A percentile compares a stretch with the other conserved stretches of the same genome.
phyloP scores from a whole-genome alignment of 2,797 vertebrate species.

The Linurgus olivaceus region DNA sequence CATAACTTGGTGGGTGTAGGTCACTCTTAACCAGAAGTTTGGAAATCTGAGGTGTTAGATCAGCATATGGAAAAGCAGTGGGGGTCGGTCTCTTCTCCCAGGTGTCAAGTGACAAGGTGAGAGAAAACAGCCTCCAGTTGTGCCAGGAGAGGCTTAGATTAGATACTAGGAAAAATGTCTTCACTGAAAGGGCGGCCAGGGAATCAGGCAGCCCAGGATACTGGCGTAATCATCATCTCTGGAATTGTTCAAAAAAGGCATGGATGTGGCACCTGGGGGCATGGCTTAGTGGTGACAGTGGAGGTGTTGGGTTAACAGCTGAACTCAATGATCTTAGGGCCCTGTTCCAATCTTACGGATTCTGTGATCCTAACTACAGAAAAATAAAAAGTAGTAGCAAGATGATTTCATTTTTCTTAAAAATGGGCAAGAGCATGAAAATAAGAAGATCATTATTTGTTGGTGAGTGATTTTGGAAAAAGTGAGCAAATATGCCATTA shows the following conservation, averaged over 20 bases:
- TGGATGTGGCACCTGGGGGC: background rate
- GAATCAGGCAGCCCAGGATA: background rate
- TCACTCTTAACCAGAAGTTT: background rate
- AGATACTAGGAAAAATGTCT: background rate
- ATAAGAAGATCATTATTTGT: background rate
- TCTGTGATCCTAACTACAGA: background rate
- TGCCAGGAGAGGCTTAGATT: background rate
- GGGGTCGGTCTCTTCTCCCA: rapidly evolving
- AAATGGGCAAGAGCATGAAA: background rate
- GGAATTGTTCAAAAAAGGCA: background rate
- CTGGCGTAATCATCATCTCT: background rate
- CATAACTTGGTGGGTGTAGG: background rate
- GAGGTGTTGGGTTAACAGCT: background rate
- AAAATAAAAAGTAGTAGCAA: background rate
- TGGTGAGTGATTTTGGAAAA: background rate
- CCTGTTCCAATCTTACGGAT: background rate
- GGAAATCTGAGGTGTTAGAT: background rate
- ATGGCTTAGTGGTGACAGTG: background rate
- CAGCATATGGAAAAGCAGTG: rapidly evolving
- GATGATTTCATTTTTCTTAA: background rate
- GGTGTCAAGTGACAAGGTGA: background rate
- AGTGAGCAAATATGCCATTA: background rate
- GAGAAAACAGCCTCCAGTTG: background rate
- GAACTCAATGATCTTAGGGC: background rate
- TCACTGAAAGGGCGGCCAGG: background rate